phyloP scores from a whole-genome alignment of 2,797 vertebrate genomes.

The Moxostoma hubbsi region DNA sequence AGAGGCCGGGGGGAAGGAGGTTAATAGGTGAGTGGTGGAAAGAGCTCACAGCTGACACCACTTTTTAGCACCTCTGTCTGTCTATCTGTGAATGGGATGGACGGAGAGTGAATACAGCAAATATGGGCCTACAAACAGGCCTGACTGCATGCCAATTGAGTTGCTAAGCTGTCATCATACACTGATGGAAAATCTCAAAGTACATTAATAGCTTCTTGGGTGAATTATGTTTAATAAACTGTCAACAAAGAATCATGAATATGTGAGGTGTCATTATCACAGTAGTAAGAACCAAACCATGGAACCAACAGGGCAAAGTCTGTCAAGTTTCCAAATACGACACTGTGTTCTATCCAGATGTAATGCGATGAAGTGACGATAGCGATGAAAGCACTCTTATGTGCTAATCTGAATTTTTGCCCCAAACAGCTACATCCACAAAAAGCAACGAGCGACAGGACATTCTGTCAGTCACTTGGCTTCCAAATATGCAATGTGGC shows the following conservation, averaged over 20 bases:
- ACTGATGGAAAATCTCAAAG: constrained; percentile 45
- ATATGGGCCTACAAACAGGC: constrained; percentile 21
- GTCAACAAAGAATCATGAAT: constrained; percentile 36
- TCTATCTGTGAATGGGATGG: constrained; percentile 48
- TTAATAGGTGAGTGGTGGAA: constrained; percentile 75
- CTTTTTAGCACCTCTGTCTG: constrained; percentile 61
- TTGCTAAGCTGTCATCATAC: constrained; percentile 51
- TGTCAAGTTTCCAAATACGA: constrained; percentile 14
- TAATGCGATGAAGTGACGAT: background rate
- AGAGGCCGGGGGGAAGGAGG: constrained; percentile 55
- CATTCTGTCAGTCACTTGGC: too few relatives aligned
- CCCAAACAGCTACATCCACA: too few relatives aligned
- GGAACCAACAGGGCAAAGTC: constrained; percentile 9
- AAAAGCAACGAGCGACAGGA: too few relatives aligned
- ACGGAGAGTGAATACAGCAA: constrained; percentile 41
- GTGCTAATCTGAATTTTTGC: background rate
- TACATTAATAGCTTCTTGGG: constrained; percentile 7
- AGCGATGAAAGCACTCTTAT: background rate
- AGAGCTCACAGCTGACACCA: constrained; percentile 69
- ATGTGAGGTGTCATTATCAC: constrained; percentile 33
- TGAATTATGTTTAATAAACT: constrained; percentile 12
- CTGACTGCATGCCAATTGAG: constrained; percentile 17
- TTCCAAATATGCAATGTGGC: too few relatives aligned
- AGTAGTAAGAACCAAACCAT: constrained; percentile 14
- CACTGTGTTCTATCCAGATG: background rate